Evolutionary conservation across 2,113 vertebrate species (phyloP), one percentile per base, ranked within the genome.

Genomic region (Ammospiza nelsoni): DNA sequence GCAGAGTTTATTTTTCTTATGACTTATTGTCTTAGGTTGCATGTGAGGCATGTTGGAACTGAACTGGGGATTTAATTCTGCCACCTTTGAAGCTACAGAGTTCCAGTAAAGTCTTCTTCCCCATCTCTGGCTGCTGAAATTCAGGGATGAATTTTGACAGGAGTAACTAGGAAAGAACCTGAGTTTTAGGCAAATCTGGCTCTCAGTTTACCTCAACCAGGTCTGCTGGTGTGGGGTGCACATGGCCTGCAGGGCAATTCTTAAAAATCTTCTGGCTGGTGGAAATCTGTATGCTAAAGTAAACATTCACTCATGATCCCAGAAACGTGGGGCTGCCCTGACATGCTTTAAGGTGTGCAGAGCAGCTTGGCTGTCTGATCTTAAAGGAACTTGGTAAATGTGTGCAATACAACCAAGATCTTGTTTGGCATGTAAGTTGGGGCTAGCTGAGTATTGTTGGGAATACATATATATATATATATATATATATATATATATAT

Each of bases 281-380:
- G 39, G 43, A 94, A 86, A 65, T 85, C 6, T 63, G 54, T 69
- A n/a, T 89, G 49, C 63, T 51, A 35, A 55, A 69, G 81, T 68
- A 84, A 95, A 69, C 51, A 84, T 7, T 52, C 72, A 66, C 41
- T 91, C 37, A 7, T 2, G 20, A 57, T 92, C 25, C 31, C 44
- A 89, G 77, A 43, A 24, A 16, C 0, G 1, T 3, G 51, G 66
- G 72, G 71, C 84, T 95, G 89, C 84, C 96, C 89, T 12, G 67
- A 94, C 94, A 85, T 33, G 95, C 74, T 82, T 25, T 37, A 31
- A 89, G 77, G 89, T 72, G 84, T 94, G 94, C 62, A 23, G 65
- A 82, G 87, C 89, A 89, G 25, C 43, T 48, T 39, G 27, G 15
- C 84, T 89, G 31, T 46, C 76, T 83, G 89, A 68, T 80, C 80